Evolutionary conservation across 2,888 invertebrate genomes (phyloP), one percentile per base, ranked within the genome.

Genomic region (Cerastoderma edule): DNA sequence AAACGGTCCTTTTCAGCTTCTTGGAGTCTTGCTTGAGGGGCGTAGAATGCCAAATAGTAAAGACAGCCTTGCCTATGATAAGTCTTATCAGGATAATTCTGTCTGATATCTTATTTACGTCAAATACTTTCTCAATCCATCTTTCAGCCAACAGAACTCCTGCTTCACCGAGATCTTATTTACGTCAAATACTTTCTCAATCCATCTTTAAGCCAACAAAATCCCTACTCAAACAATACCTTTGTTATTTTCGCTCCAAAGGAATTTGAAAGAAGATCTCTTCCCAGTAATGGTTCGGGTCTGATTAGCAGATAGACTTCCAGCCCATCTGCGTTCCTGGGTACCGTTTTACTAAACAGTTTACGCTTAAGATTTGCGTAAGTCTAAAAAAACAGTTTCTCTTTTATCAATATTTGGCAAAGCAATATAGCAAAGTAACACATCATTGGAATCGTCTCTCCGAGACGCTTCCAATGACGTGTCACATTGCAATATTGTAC

Each of bases 1-100:
- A 72, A 72, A 60, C 28, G 16, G 30, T 72, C 67, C 48, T 66
- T n/a, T n/a, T n/a, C n/a, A n/a, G n/a, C n/a, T n/a, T n/a, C n/a
- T n/a, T n/a, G n/a, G n/a, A n/a, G n/a, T 66, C 46, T 48, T 5
- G 30, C 30, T 46, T 72, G 65, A 19, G 56, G 39, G 24, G 54
- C 65, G 32, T 66, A 72, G 4, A 70, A 24, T 19, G 50, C 63
- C 19, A 70, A 8, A 46, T 13, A 2, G 2, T 19, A 27, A 50
- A 33, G 27, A 50, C 28, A n/a, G n/a, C n/a, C n/a, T n/a, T n/a
- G n/a, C n/a, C n/a, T n/a, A n/a, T n/a, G n/a, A n/a, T n/a, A n/a
- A 67, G 22, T 30, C 50, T 48, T 22, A 67, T 1, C 24, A 67
- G 53, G 13, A 67, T 2, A 24, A 67, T 67, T 13, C 28, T 67